These are phyloP conservation scores for Myotis lucifugus DNA, from an alignment of 2,113 vertebrate species.

Conservation along the genomic window DNA sequence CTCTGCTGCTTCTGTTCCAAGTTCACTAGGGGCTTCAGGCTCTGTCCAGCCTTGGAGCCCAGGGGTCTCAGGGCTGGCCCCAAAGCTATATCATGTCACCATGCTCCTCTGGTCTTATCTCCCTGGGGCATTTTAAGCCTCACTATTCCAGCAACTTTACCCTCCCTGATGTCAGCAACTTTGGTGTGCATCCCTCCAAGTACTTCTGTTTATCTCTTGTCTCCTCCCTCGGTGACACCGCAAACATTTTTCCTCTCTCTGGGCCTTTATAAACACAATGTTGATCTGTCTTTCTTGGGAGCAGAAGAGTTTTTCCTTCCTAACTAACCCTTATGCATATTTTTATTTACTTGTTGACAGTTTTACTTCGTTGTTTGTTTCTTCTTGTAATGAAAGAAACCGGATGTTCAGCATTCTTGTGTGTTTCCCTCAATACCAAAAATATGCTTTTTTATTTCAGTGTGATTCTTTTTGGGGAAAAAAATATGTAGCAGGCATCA, in stretches of 20 bases:
- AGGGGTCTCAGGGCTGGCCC: background rate
- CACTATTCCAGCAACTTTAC: background rate
- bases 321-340: background rate
- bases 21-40: background rate
- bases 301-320: background rate
- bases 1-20: background rate
- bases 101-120: background rate
- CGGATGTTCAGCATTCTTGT: background rate
- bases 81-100: no score
- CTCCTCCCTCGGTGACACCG: background rate
- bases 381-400: conserved; percentile 29
- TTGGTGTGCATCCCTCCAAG: background rate
- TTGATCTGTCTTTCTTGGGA: background rate
- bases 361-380: conserved; percentile 33
- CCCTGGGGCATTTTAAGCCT: background rate
- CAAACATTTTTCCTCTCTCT: background rate
- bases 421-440: background rate
- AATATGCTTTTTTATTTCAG: conserved; percentile 15
- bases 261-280: background rate
- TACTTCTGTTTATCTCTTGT: background rate
- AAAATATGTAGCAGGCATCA: background rate
- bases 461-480: background rate
- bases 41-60: background rate
- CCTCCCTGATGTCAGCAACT: background rate
- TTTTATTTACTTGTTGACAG: conserved; percentile 56